A percentile compares a stretch with the other conserved stretches of the same genome.
These are phyloP conservation scores for Caenorhabditis latens DNA, from an alignment of 1,140 invertebrate species.

Conservation along the genomic window DNA sequence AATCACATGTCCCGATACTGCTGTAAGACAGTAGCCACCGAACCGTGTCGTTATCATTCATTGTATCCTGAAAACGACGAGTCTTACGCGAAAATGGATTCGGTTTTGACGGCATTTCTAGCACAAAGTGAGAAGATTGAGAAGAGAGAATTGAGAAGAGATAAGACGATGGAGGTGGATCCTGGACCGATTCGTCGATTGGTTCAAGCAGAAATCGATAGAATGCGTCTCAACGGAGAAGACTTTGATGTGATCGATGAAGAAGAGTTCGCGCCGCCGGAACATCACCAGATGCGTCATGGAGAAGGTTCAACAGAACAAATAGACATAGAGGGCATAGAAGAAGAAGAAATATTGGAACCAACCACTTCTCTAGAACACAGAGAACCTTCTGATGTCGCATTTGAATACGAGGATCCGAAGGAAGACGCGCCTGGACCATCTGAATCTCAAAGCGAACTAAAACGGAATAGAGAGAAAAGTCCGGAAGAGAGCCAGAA, in stretches of 20 bases:
- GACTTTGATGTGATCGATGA: neutral
- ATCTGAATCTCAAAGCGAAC: neutral
- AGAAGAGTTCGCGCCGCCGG: neutral
- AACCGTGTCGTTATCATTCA: neutral
- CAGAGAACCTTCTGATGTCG: neutral
- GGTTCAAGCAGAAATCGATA: neutral
- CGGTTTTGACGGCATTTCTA: neutral
- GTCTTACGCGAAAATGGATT: slow-evolving; percentile 40
- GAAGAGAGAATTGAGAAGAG: neutral
- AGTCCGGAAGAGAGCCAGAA: neutral
- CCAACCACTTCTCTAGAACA: neutral
- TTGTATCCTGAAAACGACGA: slow-evolving; percentile 39
- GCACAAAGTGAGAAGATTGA: neutral
- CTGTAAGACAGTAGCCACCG: neutral
- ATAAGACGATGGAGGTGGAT: neutral
- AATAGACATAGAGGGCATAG: neutral
- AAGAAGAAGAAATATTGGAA: neutral
- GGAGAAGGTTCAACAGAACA: neutral
- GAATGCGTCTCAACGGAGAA: neutral
- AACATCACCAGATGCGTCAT: neutral
- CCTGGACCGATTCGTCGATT: neutral
- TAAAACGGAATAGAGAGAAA: neutral
- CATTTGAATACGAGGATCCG: neutral
- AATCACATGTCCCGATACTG: slow-evolving; percentile 43
- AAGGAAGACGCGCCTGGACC: neutral